Evolutionary conservation across 2,888 invertebrate genomes (phyloP).

Genomic region (Nemotelus pantherinus): DNA sequence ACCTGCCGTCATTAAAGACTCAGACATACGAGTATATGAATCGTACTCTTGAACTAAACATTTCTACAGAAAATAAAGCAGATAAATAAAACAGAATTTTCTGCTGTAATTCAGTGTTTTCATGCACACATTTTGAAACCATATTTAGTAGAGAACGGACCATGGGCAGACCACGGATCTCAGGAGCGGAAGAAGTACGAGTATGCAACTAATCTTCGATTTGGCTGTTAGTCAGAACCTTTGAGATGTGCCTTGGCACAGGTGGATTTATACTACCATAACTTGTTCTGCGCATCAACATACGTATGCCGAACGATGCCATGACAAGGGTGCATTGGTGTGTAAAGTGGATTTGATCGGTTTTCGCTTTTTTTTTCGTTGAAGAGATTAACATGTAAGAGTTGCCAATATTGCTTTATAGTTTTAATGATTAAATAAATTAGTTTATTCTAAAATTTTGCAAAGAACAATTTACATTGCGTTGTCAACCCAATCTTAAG

Average conservation of each 20-base stretch:
- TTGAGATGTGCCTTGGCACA: conserved; percentile 32
- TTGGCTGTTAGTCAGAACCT: conserved; percentile 8
- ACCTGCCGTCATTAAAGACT: no score
- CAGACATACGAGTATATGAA: no score
- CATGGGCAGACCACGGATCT: neutral
- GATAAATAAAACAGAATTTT: no score
- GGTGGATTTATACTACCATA: conserved; percentile 47
- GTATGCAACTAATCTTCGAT: conserved; percentile 29
- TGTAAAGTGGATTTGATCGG: conserved; percentile 9
- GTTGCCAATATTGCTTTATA: neutral
- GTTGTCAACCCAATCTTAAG: no score
- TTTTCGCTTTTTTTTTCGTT: neutral
- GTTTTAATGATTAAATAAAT: neutral
- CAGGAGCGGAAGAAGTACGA: neutral
- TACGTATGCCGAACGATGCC: conserved; percentile 6
- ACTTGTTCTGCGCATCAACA: conserved; percentile 42
- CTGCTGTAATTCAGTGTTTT: neutral
- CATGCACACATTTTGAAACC: neutral
- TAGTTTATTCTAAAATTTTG: neutral
- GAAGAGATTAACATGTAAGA: neutral
- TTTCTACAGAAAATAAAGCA: no score
- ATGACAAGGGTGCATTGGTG: neutral
- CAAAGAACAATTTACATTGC: no score
- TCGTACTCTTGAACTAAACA: no score
- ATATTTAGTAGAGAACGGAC: conserved; percentile 20